Percentiles rank a stretch among this genome's conserved stretches.
Evolutionary conservation across 2,797 vertebrate genomes (phyloP).

Genomic region (Pogonophryne albipinna): DNA sequence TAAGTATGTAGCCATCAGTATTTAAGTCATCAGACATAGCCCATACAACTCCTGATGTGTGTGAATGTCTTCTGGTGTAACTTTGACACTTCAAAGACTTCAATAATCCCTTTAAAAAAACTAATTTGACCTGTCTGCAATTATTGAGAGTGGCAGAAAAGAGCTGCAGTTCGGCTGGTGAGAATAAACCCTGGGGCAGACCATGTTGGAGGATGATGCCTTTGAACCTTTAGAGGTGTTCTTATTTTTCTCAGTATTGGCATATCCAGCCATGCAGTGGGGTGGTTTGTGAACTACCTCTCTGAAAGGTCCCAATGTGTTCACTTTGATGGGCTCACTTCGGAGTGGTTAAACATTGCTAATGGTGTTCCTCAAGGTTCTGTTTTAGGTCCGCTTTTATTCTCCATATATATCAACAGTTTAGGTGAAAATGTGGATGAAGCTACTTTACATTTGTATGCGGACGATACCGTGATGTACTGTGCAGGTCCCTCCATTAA

Average conservation of each 20-base stretch:
- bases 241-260: neutral
- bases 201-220: neutral
- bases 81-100: neutral
- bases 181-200: neutral
- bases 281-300: too few species aligned
- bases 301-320: too few species aligned
- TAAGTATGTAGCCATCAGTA: neutral
- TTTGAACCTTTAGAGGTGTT: slow-evolving; percentile 5
- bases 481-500: too few species aligned
- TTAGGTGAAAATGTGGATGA: too few species aligned
- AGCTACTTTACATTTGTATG: too few species aligned
- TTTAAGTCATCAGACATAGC: neutral
- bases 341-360: too few species aligned
- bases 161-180: neutral
- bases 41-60: neutral
- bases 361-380: too few species aligned
- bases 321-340: too few species aligned
- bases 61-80: neutral
- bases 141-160: slow-evolving; percentile 4
- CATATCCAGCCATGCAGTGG: too few species aligned
- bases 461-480: too few species aligned
- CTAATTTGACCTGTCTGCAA: slow-evolving; percentile 15
- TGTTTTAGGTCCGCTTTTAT: too few species aligned
- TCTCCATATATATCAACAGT: too few species aligned
- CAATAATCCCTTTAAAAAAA: slow-evolving; percentile 19